Conservation (phyloP, 2,797 vertebrate species). For the Neoniphon sammara region DNA sequence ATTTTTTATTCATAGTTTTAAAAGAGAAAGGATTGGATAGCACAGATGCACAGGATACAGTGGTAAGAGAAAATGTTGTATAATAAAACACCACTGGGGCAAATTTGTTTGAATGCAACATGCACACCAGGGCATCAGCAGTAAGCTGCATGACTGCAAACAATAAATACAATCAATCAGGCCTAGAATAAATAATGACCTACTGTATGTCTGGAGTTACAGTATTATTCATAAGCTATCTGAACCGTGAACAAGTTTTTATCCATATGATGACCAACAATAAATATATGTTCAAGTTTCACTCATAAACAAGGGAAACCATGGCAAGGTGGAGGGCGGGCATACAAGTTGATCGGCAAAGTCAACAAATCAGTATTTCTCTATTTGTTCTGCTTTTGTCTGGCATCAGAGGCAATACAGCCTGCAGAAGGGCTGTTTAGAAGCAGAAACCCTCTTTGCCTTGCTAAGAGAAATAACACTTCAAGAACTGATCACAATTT, state of each 20-base stretch:
- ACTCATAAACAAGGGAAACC: background rate
- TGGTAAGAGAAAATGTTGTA: background rate
- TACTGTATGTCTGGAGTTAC: slow-evolving; percentile 19
- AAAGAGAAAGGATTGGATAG: background rate
- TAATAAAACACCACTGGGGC: slow-evolving; percentile 8
- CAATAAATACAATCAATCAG: slow-evolving; percentile 20
- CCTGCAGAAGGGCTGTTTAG: background rate
- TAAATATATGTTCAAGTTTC: too few species aligned
- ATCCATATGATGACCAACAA: slow-evolving; percentile 8
- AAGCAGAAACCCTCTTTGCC: background rate
- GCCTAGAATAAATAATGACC: too few species aligned
- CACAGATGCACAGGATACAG: slow-evolving; percentile 11
- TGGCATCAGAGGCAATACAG: slow-evolving; percentile 14
- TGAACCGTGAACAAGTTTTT: slow-evolving; percentile 10
- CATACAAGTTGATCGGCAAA: slow-evolving; percentile 30
- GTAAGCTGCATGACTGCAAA: slow-evolving; percentile 26
- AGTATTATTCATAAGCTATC: background rate
- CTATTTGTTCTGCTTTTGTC: slow-evolving; percentile 22
- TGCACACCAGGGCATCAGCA: background rate
- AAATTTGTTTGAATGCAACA: slow-evolving; percentile 29
- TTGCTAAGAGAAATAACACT: background rate
- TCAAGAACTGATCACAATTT: background rate
- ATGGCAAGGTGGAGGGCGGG: slow-evolving; percentile 15
- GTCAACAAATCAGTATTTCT: slow-evolving; percentile 47
- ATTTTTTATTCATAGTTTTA: slow-evolving; percentile 4